A percentile compares a stretch with the other conserved stretches of the same genome.
phyloP scores from a whole-genome alignment of 2,113 vertebrate genomes.

The Upupa epops region DNA sequence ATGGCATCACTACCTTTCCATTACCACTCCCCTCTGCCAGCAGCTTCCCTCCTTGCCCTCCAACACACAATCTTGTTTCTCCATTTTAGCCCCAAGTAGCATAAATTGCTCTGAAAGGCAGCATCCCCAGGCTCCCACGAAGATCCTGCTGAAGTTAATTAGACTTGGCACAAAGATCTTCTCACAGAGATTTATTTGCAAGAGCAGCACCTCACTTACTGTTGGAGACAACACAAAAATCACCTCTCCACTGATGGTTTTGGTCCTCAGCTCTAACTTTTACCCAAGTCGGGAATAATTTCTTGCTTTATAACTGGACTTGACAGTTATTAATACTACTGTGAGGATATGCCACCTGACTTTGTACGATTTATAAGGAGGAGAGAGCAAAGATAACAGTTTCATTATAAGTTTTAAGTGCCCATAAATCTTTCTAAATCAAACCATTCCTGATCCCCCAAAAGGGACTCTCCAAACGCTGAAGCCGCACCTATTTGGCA shows the following conservation, averaged over 20 bases:
- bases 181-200: background rate
- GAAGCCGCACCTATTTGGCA: constrained; percentile 56
- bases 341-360: constrained; percentile 15
- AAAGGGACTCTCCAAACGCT: constrained; percentile 48
- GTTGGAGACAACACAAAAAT: constrained; percentile 3
- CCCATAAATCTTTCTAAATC: constrained; percentile 48
- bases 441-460: constrained; percentile 12
- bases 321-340: constrained; percentile 48
- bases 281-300: background rate
- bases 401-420: constrained; percentile 58
- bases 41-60: background rate
- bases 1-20: background rate
- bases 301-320: constrained; percentile 1
- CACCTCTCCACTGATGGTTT: background rate
- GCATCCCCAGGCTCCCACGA: constrained; percentile 25
- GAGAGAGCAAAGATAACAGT: constrained; percentile 58
- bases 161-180: constrained; percentile 29
- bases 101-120: constrained; percentile 14
- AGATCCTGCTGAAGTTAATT: constrained; percentile 33
- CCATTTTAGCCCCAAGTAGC: background rate
- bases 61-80: constrained; percentile 20
- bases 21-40: background rate
- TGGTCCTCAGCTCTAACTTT: background rate
- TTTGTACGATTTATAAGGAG: constrained; percentile 30
- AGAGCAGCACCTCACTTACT: constrained; percentile 4